phyloP scores from a whole-genome alignment of 2,888 invertebrate species.

The Clitarchus hookeri region DNA sequence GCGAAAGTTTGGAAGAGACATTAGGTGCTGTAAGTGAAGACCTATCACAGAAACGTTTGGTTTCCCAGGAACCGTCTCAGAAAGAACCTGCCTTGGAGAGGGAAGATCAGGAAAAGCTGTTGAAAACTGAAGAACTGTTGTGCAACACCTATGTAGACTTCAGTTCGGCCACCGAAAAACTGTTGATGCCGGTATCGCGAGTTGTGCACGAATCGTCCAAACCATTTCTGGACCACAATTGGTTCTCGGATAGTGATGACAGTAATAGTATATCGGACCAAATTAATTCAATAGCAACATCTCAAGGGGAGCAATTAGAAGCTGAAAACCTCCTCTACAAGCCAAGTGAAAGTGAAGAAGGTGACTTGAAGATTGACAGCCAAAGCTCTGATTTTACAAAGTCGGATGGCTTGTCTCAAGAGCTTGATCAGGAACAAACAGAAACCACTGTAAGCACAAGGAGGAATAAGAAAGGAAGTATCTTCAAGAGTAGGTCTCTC shows the following conservation, averaged over 20 bases:
- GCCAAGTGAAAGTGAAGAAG: neutral
- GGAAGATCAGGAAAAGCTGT: constrained; percentile 41
- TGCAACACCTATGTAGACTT: constrained; percentile 46
- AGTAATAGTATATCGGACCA: constrained; percentile 44
- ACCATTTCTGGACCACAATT: constrained; percentile 53
- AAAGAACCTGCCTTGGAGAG: constrained; percentile 32
- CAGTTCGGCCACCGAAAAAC: constrained; percentile 43
- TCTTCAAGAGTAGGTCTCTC: constrained; percentile 82
- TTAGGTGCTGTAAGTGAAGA: constrained; percentile 6
- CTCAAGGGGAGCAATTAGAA: constrained; percentile 26
- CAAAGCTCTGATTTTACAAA: neutral
- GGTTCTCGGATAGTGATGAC: constrained; percentile 53
- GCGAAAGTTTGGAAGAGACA: constrained; percentile 11
- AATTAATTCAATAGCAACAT: constrained; percentile 36
- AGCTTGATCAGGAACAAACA: neutral
- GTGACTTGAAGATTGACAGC: constrained; percentile 14
- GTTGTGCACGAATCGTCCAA: constrained; percentile 48
- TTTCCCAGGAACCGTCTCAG: neutral
- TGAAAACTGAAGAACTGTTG: constrained; percentile 45
- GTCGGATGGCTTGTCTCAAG: constrained; percentile 5
- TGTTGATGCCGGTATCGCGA: constrained; percentile 36
- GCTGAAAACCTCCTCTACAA: constrained; percentile 15
- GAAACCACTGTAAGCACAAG: constrained; percentile 47
- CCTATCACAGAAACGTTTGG: neutral
- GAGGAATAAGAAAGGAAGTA: constrained; percentile 80